Evolutionary conservation across 2,113 vertebrate species (phyloP).

Genomic region (Dasyurus viverrinus): DNA sequence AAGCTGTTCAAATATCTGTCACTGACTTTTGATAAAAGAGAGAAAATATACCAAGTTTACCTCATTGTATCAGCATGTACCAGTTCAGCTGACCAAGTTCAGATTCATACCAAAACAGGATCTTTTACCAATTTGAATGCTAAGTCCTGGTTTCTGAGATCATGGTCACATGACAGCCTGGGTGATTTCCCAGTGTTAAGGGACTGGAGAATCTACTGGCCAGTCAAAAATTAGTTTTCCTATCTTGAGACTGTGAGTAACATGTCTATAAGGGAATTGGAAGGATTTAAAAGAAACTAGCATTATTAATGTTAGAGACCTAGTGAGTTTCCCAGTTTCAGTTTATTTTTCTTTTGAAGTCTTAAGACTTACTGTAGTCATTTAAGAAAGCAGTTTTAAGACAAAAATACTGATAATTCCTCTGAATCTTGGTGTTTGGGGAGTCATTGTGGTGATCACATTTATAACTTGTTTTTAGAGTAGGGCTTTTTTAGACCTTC

Average conservation of each 20-base stretch:
- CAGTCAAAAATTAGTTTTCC: background rate
- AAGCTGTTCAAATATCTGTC: background rate
- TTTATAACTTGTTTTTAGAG: constrained; percentile 48
- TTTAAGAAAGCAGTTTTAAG: constrained; percentile 27
- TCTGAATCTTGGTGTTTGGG: background rate
- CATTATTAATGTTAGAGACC: constrained; percentile 13
- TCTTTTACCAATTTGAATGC: constrained; percentile 58
- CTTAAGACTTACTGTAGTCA: constrained; percentile 23
- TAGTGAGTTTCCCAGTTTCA: background rate
- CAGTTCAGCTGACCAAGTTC: constrained; percentile 53
- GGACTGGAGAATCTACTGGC: constrained; percentile 52
- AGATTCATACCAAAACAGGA: constrained; percentile 59
- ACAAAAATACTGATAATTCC: constrained; percentile 22
- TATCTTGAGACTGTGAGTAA: constrained; percentile 20
- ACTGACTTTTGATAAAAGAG: constrained; percentile 44
- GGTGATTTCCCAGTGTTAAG: constrained; percentile 58
- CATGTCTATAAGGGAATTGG: constrained; percentile 47
- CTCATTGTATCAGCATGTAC: constrained; percentile 26
- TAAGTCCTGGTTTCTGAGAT: constrained; percentile 53
- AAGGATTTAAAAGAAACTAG: constrained; percentile 33
- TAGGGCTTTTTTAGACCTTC: constrained; percentile 39
- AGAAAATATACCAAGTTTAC: constrained; percentile 26
- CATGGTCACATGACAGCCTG: constrained; percentile 36
- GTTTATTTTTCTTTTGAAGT: constrained; percentile 45
- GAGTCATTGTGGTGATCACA: background rate